Evolutionary conservation across 2,113 vertebrate genomes (phyloP).

Genomic region (Ochotona princeps): DNA sequence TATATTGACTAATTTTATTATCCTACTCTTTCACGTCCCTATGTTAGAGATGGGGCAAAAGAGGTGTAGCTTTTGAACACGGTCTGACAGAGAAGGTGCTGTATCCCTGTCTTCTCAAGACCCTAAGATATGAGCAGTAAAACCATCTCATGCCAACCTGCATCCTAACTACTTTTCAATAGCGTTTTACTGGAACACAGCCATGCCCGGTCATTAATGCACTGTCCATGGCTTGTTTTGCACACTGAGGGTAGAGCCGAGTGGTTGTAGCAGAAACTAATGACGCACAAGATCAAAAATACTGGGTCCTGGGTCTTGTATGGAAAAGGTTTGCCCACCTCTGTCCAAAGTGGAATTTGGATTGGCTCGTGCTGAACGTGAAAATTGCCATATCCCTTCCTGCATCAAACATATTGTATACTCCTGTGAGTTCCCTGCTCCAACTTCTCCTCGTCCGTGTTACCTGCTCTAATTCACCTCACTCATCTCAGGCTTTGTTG

Average conservation of each 20-base stretch:
- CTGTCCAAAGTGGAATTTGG: neutral
- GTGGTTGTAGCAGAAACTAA: neutral
- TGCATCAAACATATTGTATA: neutral
- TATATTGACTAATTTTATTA: neutral
- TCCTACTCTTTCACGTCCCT: neutral
- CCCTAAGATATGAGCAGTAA: neutral
- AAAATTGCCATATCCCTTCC: neutral
- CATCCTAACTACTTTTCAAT: neutral
- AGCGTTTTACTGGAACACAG: conserved; percentile 9
- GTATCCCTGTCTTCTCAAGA: neutral
- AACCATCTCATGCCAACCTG: neutral
- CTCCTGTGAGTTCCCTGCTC: neutral
- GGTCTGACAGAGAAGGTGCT: neutral
- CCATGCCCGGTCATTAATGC: neutral
- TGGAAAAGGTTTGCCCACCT: neutral
- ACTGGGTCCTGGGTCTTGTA: neutral
- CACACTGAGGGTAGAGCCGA: neutral
- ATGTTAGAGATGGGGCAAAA: neutral
- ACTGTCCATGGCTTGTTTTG: neutral
- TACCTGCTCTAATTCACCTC: neutral
- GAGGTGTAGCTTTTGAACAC: neutral
- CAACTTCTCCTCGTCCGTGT: neutral
- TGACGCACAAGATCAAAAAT: neutral
- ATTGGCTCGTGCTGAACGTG: neutral
- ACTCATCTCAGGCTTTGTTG: neutral